phyloP scores from a whole-genome alignment of 2,797 vertebrate species.

The Orestias chungarensis region DNA sequence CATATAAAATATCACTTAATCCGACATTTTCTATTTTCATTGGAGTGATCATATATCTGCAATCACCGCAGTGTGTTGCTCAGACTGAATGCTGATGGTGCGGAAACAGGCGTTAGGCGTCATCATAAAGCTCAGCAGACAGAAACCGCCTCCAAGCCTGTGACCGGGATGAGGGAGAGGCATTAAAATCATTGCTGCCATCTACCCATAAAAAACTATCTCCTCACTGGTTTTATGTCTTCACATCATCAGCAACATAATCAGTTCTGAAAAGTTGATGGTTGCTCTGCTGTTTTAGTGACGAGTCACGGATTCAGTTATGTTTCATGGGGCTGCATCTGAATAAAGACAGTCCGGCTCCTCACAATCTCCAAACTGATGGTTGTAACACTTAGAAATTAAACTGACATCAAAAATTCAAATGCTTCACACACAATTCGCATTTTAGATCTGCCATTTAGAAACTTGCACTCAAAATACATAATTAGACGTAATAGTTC shows the following conservation, averaged over 20 bases:
- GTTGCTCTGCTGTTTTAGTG: neutral
- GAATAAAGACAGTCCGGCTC: neutral
- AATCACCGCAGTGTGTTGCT: constrained; percentile 51
- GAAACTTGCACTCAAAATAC: neutral
- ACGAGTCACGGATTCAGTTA: neutral
- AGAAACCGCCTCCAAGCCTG: constrained; percentile 6
- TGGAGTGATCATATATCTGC: constrained; percentile 63
- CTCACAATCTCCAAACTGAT: neutral
- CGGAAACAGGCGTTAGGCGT: constrained; percentile 22
- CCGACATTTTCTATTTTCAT: constrained; percentile 66
- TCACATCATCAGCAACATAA: constrained; percentile 1
- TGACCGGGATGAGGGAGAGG: neutral
- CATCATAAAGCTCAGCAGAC: constrained; percentile 35
- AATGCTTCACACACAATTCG: neutral
- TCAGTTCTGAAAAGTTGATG: constrained; percentile 3
- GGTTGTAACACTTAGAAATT: neutral
- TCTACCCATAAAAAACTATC: constrained; percentile 3
- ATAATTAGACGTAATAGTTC: too few species aligned
- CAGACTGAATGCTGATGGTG: constrained; percentile 56
- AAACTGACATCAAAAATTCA: too few species aligned
- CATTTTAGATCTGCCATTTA: neutral
- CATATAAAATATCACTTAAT: constrained; percentile 71
- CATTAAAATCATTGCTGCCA: constrained; percentile 8
- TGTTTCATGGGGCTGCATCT: neutral
- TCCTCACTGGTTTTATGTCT: constrained; percentile 15